These are phyloP conservation scores for Portevinia maculata DNA, from an alignment of 2,888 invertebrate genomes.

Conservation along the genomic window DNA sequence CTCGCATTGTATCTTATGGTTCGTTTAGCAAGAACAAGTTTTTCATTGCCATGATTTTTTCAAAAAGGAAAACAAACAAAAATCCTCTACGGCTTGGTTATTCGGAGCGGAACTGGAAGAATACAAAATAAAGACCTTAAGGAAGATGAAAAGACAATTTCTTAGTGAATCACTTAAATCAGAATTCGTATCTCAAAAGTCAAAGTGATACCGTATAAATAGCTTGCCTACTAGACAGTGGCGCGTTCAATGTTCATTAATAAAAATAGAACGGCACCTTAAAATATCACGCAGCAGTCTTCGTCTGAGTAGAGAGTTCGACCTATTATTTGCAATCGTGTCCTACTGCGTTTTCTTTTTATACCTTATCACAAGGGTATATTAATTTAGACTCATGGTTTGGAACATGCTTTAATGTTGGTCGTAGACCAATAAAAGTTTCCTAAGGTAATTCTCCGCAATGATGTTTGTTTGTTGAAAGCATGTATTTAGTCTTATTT, in stretches of 20 bases:
- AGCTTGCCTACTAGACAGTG: conserved; percentile 25
- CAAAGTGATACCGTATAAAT: conserved; percentile 10
- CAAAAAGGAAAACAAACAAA: conserved; percentile 41
- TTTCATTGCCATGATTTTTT: conserved; percentile 58
- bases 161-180: conserved; percentile 55
- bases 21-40: conserved; percentile 68
- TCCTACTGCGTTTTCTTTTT: conserved; percentile 19
- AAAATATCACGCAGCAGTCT: conserved; percentile 51
- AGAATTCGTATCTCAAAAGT: conserved; percentile 35
- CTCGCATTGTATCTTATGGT: conserved; percentile 53
- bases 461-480: no score
- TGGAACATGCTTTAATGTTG: no score
- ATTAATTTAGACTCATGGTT: no score
- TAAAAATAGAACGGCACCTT: conserved; percentile 65
- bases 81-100: conserved; percentile 37
- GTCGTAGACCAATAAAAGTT: no score
- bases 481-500: no score
- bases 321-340: conserved; percentile 24
- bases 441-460: no score
- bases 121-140: conserved; percentile 51
- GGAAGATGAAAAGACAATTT: conserved; percentile 50
- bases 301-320: conserved; percentile 34
- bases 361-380: no score
- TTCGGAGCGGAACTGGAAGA: conserved; percentile 23
- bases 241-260: conserved; percentile 20